A percentile compares a stretch with the other conserved stretches of the same genome.
Conservation (phyloP, 2,113 vertebrate species). For the Tinamus guttatus region DNA sequence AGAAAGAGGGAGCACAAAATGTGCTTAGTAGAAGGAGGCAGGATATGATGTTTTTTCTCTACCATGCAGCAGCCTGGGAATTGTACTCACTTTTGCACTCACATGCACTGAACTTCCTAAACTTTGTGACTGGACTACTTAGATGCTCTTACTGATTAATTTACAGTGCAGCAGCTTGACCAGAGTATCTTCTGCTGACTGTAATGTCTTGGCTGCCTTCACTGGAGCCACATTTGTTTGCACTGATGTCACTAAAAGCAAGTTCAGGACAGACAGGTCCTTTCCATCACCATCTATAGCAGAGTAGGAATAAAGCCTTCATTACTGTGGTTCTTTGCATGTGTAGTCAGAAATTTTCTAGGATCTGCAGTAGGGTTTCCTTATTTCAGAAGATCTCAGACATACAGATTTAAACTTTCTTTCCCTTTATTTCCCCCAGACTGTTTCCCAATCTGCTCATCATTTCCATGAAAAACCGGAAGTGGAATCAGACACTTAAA, state of each 20-base stretch:
- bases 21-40: background rate
- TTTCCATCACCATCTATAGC: background rate
- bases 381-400: background rate
- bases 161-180: background rate
- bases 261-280: background rate
- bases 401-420: background rate
- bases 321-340: background rate
- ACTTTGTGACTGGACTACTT: background rate
- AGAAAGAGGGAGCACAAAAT: background rate
- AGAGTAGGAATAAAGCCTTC: fast-evolving
- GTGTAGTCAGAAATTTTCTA: background rate
- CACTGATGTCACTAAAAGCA: background rate
- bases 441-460: background rate
- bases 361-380: background rate
- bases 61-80: fast-evolving
- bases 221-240: background rate
- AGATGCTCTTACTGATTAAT: background rate
- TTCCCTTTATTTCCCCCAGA: background rate
- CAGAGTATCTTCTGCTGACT: background rate
- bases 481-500: background rate
- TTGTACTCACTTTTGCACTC: background rate
- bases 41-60: background rate
- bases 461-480: background rate
- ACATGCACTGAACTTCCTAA: background rate
- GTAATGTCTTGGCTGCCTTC: background rate